phyloP scores from a whole-genome alignment of 1,140 invertebrate genomes.

The Babylonia areolata region DNA sequence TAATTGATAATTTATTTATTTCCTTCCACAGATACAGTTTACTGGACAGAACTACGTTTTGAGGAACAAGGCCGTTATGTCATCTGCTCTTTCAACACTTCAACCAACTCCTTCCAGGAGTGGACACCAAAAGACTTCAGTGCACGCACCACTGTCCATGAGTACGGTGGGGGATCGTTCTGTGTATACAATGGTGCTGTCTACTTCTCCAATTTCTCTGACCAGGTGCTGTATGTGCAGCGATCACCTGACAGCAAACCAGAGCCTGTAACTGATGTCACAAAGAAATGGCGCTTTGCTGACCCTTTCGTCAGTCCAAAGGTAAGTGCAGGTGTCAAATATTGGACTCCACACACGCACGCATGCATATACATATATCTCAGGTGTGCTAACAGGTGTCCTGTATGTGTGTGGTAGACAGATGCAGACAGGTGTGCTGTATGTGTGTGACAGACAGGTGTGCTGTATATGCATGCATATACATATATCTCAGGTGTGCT shows the following conservation, averaged over 20 bases:
- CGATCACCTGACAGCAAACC: constrained; percentile 48
- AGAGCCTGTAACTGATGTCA: constrained; percentile 57
- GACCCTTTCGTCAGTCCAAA: constrained; percentile 60
- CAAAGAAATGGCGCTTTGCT: constrained; percentile 64
- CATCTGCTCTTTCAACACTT: constrained; percentile 61
- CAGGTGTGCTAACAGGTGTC: too few relatives aligned
- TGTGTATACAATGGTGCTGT: constrained; percentile 65
- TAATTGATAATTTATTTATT: background rate
- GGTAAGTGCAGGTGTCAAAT: constrained; percentile 48
- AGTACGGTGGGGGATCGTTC: constrained; percentile 75
- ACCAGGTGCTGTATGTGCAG: constrained; percentile 70
- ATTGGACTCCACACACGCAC: background rate
- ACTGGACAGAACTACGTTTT: constrained; percentile 69
- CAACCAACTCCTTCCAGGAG: constrained; percentile 40
- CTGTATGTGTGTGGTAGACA: too few relatives aligned
- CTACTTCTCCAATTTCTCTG: constrained; percentile 72
- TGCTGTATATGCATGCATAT: background rate
- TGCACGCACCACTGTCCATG: constrained; percentile 73
- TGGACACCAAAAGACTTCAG: constrained; percentile 73
- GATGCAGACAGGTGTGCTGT: too few relatives aligned
- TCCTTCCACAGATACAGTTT: constrained; percentile 59
- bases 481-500: background rate
- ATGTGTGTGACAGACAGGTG: background rate
- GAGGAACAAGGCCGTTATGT: constrained; percentile 68
- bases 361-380: too few relatives aligned